Conservation (phyloP, 2,888 invertebrate genomes). For the Resseliella maxima region DNA sequence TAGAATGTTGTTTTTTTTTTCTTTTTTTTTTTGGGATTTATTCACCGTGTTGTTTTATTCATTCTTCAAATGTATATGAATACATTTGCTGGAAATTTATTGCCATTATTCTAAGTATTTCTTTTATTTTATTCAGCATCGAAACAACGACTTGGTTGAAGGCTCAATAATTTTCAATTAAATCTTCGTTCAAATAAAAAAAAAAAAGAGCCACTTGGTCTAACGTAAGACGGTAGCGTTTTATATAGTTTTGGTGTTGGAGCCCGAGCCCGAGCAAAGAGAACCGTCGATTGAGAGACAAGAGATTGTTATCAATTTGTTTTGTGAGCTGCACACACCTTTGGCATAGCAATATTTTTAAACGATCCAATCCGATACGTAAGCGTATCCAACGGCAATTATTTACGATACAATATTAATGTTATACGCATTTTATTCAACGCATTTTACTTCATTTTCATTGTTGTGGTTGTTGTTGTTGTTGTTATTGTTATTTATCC, state of each 20-base stretch:
- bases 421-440: not conserved
- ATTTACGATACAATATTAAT: slow-evolving; percentile 31
- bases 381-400: slow-evolving; percentile 33
- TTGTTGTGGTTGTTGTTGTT: not conserved
- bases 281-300: not conserved
- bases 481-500: slow-evolving; percentile 7
- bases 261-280: not conserved
- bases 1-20: not conserved
- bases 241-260: not conserved
- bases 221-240: slow-evolving; percentile 41
- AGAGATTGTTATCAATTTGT: slow-evolving; percentile 45
- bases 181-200: not conserved
- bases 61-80: slow-evolving; percentile 30
- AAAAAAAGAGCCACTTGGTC: not conserved
- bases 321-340: slow-evolving; percentile 22
- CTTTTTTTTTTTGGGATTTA: not conserved
- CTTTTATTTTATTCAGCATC: not conserved
- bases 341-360: slow-evolving; percentile 17
- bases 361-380: not conserved
- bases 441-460: slow-evolving; percentile 8
- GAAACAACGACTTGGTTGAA: not conserved
- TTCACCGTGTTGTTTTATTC: slow-evolving; percentile 25
- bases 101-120: slow-evolving; percentile 32
- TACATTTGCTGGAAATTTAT: slow-evolving; percentile 18
- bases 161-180: slow-evolving; percentile 5